Evolutionary conservation across 2,113 vertebrate genomes (phyloP).

Genomic region (Varanus salvator): DNA sequence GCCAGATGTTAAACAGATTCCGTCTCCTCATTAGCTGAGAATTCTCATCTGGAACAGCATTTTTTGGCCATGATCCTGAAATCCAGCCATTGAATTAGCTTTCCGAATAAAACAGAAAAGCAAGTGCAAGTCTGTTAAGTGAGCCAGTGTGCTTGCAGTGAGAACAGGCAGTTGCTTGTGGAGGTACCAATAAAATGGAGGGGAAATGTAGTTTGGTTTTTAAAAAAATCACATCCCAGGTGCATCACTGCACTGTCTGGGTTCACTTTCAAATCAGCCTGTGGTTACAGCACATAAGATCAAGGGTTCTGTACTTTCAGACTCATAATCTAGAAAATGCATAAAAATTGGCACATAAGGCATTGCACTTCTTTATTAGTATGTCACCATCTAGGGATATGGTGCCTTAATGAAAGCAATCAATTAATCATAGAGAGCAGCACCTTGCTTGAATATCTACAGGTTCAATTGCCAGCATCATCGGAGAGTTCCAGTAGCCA

Average conservation of each 20-base stretch:
- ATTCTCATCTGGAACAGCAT: slow-evolving; percentile 36
- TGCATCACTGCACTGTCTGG: slow-evolving; percentile 22
- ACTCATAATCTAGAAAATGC: background rate
- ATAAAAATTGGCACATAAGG: background rate
- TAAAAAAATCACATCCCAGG: background rate
- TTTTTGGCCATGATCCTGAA: slow-evolving; percentile 34
- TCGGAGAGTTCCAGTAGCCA: background rate
- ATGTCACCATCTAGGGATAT: background rate
- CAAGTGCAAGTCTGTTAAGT: slow-evolving; percentile 36
- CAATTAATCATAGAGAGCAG: background rate
- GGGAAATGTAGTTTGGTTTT: background rate
- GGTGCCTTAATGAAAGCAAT: background rate
- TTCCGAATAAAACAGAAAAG: slow-evolving; percentile 53
- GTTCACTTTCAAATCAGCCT: slow-evolving; percentile 35
- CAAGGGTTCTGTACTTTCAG: background rate
- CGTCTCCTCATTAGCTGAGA: slow-evolving; percentile 60
- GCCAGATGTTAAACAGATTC: slow-evolving; percentile 72
- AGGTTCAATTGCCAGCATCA: background rate
- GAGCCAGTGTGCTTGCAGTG: slow-evolving; percentile 31
- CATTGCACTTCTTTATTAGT: background rate
- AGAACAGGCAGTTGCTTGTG: slow-evolving; percentile 45
- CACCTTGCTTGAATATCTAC: background rate
- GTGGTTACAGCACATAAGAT: slow-evolving; percentile 32
- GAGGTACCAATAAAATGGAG: slow-evolving; percentile 31
- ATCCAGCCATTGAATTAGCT: slow-evolving; percentile 39